Evolutionary conservation across 1,140 invertebrate genomes (phyloP).

Genomic region (Bombus sylvicola): DNA sequence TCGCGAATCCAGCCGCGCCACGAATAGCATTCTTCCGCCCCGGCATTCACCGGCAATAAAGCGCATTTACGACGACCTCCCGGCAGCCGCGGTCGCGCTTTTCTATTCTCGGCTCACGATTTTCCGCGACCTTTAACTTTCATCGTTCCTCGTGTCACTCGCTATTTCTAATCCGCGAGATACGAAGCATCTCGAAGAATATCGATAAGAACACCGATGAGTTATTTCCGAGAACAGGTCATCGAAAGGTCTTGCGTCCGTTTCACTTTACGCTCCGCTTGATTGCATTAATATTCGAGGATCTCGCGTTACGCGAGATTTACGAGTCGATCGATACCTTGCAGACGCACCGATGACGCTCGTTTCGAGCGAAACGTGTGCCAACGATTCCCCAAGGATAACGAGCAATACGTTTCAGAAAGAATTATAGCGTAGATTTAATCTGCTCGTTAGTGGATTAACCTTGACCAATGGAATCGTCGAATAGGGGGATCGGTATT

Average conservation of each 20-base stretch:
- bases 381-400: not conserved
- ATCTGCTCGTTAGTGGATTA: not conserved
- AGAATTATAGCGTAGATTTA: conserved; percentile 4
- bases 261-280: not conserved
- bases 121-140: conserved; percentile 29
- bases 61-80: conserved; percentile 62
- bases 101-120: conserved; percentile 50
- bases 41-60: conserved; percentile 60
- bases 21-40: conserved; percentile 50
- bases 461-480: not conserved
- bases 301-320: conserved; percentile 1
- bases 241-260: not conserved
- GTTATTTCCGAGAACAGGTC: not conserved
- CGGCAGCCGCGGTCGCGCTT: conserved; percentile 21
- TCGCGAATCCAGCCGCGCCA: conserved; percentile 22
- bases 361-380: not conserved
- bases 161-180: too few species aligned
- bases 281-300: conserved; percentile 29
- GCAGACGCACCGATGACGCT: not conserved
- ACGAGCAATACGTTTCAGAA: not conserved
- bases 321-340: conserved; percentile 16
- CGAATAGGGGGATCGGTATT: not conserved
- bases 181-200: not conserved
- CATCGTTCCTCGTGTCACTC: not conserved
- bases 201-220: not conserved